phyloP scores from a whole-genome alignment of 2,888 invertebrate genomes.

The Caenorhabditis plicata region DNA sequence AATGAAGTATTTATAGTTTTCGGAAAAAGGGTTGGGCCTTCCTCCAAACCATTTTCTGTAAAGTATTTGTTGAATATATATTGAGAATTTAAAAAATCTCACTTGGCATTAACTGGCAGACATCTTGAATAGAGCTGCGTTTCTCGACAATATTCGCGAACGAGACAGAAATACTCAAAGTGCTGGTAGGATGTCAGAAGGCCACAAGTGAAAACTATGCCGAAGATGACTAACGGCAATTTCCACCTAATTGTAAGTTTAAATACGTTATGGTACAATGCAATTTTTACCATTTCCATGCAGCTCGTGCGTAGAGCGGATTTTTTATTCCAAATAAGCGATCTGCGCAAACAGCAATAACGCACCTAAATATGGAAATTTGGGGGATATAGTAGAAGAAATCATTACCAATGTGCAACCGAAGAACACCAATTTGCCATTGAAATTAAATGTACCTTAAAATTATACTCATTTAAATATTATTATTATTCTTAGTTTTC shows the following conservation, averaged over 20 bases:
- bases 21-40: conserved; percentile 54
- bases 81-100: conserved; percentile 1
- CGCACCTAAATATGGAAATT: too few species aligned
- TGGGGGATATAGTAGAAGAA: too few species aligned
- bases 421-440: conserved; percentile 65
- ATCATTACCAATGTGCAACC: conserved; percentile 64
- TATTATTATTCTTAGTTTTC: too few species aligned
- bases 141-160: conserved; percentile 49
- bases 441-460: conserved; percentile 52
- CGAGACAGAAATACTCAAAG: conserved; percentile 53
- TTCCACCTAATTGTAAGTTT: conserved; percentile 40
- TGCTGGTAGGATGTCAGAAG: conserved; percentile 59
- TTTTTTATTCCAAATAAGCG: conserved; percentile 60
- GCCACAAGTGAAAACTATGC: conserved; percentile 52
- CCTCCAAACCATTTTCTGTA: conserved; percentile 57
- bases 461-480: too few species aligned
- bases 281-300: conserved; percentile 25
- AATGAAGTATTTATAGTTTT: conserved; percentile 39
- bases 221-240: conserved; percentile 48
- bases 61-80: conserved; percentile 2
- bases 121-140: conserved; percentile 58
- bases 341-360: conserved; percentile 63
- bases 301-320: conserved; percentile 53
- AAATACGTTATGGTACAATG: neutral
- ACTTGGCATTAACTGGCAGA: conserved; percentile 51